Evolutionary conservation across 2,113 vertebrate species (phyloP), one percentile per base, ranked within the genome.

Genomic region (Micronycteris hirsuta): DNA sequence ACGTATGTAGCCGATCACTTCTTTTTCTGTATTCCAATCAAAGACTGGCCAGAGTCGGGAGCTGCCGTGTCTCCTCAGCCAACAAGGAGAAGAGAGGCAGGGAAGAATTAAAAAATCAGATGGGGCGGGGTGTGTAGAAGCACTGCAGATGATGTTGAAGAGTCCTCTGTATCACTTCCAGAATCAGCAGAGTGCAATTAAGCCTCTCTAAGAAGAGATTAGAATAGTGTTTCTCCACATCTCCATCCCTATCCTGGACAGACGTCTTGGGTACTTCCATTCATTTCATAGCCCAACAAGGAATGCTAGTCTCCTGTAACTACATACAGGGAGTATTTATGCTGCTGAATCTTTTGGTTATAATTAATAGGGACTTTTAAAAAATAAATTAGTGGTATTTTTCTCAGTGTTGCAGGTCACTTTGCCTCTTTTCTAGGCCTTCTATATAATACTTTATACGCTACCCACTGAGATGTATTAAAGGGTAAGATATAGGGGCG

Each of bases 111-210:
- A n/a, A 89, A 92, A 47, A 26, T 31, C 67, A 58, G 10, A 2
- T 86, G 43, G 45, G 24, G 3, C 5, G 43, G 26, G 31, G 8
- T 85, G 28, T 28, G 17, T 45, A 36, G 56, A 92, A 93, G 71
- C 6, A 4, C 63, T 12, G 3, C 19, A 24, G 83, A n/a, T 56
- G 1, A 5, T 67, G 14, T 47, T 45, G 43, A 92, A 83, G 19
- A 33, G 26, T 71, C 33, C n/a, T 93, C 93, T 89, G 67, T 38
- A 43, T 58, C 31, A 1, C n/a, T 92, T 94, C 93, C 65, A 76
- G 52, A 97, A 43, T 80, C 61, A 70, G 33, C 87, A 87, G 58
- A 92, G 26, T 89, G 36, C 86, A 63, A 67, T 84, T 84, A 95
- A 63, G 49, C 11, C 70, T 20, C 24, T 63, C 52, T 89, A 36